Evolutionary conservation across 2,888 invertebrate genomes (phyloP).

Genomic region (Capitulum mitella): DNA sequence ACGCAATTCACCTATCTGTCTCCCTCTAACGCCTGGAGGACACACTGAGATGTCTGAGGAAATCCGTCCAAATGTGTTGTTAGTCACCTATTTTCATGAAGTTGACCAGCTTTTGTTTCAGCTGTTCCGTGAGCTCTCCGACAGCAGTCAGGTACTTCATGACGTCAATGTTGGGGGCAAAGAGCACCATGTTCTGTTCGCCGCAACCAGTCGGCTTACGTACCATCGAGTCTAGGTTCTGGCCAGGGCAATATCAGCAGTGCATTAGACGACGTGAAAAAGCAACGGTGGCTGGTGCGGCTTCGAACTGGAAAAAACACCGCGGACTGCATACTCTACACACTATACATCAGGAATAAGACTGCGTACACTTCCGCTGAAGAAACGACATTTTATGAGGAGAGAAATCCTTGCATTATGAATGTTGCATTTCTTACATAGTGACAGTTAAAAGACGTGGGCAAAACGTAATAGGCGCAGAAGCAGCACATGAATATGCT

Average conservation of each 20-base stretch:
- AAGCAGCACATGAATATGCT: background rate
- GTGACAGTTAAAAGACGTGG: too few relatives aligned
- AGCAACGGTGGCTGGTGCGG: too few relatives aligned
- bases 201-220: constrained; percentile 67
- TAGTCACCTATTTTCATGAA: constrained; percentile 53
- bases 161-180: constrained; percentile 65
- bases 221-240: constrained; percentile 60
- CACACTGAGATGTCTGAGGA: too few relatives aligned
- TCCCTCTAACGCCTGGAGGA: too few relatives aligned
- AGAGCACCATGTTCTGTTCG: constrained; percentile 70
- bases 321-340: too few relatives aligned
- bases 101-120: constrained; percentile 50
- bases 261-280: background rate
- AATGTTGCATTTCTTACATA: background rate
- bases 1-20: too few relatives aligned
- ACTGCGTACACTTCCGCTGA: background rate
- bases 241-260: constrained; percentile 30
- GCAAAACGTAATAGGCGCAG: background rate
- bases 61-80: too few relatives aligned
- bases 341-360: too few relatives aligned
- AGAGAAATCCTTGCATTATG: background rate
- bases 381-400: background rate
- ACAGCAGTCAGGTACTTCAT: constrained; percentile 55
- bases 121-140: constrained; percentile 49
- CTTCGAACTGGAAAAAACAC: too few relatives aligned